Percentiles rank a stretch among this genome's conserved stretches.
These are phyloP conservation scores for Lophotis ruficrista DNA, from an alignment of 2,113 vertebrate species.

Conservation along the genomic window DNA sequence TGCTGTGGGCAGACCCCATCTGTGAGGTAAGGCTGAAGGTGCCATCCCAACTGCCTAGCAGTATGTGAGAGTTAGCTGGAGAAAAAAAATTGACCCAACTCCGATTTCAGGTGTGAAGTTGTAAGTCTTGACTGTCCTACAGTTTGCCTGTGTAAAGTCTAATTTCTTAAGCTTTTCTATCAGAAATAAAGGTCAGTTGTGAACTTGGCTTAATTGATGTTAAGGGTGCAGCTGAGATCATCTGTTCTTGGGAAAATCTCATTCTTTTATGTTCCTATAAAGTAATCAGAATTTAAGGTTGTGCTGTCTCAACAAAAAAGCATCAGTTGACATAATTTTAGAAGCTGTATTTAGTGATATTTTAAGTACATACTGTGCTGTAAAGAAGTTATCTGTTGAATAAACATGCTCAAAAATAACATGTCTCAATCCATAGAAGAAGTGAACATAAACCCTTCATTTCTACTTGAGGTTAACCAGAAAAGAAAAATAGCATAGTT, in stretches of 20 bases:
- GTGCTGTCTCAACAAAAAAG: background rate
- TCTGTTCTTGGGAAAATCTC: background rate
- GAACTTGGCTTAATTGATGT: background rate
- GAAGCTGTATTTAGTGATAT: slow-evolving; percentile 7
- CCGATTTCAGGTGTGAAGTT: background rate
- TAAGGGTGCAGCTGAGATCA: background rate
- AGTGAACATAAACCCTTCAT: slow-evolving; percentile 30
- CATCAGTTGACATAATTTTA: background rate
- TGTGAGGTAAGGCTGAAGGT: background rate
- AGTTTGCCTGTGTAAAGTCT: background rate
- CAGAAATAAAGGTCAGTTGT: background rate
- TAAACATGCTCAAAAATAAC: slow-evolving; percentile 54
- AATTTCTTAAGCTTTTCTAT: background rate
- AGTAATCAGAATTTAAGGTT: background rate
- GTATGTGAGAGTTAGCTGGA: background rate
- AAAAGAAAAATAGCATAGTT: slow-evolving; percentile 10
- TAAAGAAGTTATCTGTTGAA: slow-evolving; percentile 21
- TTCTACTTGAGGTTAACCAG: slow-evolving; percentile 55
- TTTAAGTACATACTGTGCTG: background rate
- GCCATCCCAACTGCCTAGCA: background rate
- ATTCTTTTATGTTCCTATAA: background rate
- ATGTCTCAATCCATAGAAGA: background rate
- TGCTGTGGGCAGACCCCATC: background rate
- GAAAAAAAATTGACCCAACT: background rate
- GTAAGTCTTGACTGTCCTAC: background rate